Percentiles rank a stretch among this genome's conserved stretches.
Evolutionary conservation across 2,113 vertebrate genomes (phyloP).

Genomic region (Grammomys surdaster): DNA sequence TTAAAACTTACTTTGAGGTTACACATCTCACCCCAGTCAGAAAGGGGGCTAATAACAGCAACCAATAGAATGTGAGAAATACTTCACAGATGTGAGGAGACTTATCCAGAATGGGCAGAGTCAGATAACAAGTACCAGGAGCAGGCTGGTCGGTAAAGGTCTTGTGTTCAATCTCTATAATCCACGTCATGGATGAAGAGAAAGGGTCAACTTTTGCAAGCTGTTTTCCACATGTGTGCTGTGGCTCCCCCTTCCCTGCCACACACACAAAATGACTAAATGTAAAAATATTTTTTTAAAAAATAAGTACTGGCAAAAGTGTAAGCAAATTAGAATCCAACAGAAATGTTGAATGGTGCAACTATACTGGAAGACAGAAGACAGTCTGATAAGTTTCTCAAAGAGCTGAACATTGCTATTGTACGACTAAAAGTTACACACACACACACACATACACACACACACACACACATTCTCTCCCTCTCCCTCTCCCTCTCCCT

Average conservation of each 20-base stretch:
- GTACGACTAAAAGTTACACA: background rate
- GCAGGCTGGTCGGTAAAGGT: background rate
- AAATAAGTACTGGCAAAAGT: background rate
- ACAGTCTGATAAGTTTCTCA: slow-evolving; percentile 39
- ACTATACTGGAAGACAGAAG: background rate
- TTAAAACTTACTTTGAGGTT: background rate
- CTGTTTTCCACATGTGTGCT: background rate
- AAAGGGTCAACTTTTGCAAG: background rate
- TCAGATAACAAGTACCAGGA: background rate
- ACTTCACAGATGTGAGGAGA: background rate
- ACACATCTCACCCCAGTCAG: background rate
- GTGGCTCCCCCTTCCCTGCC: no score
- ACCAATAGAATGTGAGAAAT: background rate
- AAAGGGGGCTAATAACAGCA: background rate
- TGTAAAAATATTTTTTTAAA: background rate
- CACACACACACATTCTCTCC: no score
- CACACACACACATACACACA: no score
- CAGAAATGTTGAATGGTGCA: slow-evolving; percentile 8
- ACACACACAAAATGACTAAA: background rate
- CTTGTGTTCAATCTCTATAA: background rate
- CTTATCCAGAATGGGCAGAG: slow-evolving; percentile 7
- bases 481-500: no score
- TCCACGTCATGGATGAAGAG: no score
- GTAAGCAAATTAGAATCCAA: slow-evolving; percentile 11
- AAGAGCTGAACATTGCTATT: slow-evolving; percentile 7